These are phyloP conservation scores for Tachystola acroxantha DNA, from an alignment of 2,888 invertebrate species.

Conservation along the genomic window DNA sequence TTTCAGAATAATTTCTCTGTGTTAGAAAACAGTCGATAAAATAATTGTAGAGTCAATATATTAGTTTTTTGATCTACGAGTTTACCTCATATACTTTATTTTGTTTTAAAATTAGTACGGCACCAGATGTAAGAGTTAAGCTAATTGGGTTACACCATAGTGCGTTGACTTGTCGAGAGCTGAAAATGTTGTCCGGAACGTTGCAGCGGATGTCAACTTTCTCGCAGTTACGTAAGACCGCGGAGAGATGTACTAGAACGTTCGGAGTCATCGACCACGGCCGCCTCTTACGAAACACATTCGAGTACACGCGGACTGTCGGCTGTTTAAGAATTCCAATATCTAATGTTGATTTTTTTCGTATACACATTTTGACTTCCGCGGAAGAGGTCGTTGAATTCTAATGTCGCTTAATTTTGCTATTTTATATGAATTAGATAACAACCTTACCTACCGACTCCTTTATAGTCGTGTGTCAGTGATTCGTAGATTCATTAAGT, in stretches of 20 bases:
- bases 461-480: too few relatives aligned
- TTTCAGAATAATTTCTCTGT: too few relatives aligned
- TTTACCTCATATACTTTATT: too few relatives aligned
- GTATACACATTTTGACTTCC: not conserved
- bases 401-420: too few relatives aligned
- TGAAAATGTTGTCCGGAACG: conserved; percentile 39
- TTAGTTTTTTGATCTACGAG: too few relatives aligned
- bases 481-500: too few relatives aligned
- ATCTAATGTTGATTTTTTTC: not conserved
- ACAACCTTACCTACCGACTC: too few relatives aligned
- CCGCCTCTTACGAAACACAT: conserved; percentile 62
- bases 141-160: conserved; percentile 33
- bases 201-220: conserved; percentile 71
- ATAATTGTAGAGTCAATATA: too few relatives aligned
- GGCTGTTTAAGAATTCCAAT: conserved; percentile 21
- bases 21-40: too few relatives aligned
- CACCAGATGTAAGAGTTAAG: conserved; percentile 1
- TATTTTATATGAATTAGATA: too few relatives aligned
- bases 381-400: not conserved
- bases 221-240: conserved; percentile 64
- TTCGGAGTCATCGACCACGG: conserved; percentile 76
- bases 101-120: not conserved
- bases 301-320: conserved; percentile 40
- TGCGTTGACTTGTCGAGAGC: conserved; percentile 34
- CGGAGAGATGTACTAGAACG: conserved; percentile 70